Evolutionary conservation across 2,113 vertebrate species (phyloP).

Genomic region (Alexandromys fortis): DNA sequence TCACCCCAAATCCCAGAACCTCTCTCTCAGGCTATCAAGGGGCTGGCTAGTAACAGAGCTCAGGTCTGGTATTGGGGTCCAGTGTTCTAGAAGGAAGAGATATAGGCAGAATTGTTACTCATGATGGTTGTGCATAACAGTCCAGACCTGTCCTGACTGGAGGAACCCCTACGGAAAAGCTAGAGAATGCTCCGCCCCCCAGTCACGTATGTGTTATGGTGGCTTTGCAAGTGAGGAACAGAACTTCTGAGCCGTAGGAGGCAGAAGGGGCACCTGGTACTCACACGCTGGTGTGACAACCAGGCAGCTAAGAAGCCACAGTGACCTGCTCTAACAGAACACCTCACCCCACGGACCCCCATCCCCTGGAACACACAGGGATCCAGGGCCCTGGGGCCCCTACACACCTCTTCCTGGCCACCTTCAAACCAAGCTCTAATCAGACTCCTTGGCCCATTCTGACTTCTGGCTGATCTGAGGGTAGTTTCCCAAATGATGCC

Average conservation of each 20-base stretch:
- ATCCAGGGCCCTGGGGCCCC: not conserved
- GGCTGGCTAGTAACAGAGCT: not conserved
- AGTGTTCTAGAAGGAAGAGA: not conserved
- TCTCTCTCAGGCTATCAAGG: not conserved
- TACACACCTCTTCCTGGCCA: not conserved
- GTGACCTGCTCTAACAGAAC: not conserved
- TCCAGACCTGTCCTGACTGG: not conserved
- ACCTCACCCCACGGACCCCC: rapidly evolving
- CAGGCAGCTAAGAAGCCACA: not conserved
- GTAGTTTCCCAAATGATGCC: not conserved
- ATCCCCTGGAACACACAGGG: not conserved
- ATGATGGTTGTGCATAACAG: not conserved
- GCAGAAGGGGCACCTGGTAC: not conserved
- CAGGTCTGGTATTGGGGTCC: not conserved
- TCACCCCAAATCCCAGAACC: not conserved
- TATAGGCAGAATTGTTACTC: not conserved
- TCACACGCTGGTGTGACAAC: not conserved
- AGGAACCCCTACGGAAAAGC: not conserved
- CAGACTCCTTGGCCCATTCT: not conserved
- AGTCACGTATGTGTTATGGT: not conserved
- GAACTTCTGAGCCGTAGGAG: not conserved
- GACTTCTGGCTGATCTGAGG: not conserved
- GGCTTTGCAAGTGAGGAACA: not conserved
- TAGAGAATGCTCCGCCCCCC: not conserved
- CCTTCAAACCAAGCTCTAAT: not conserved